phyloP scores from a whole-genome alignment of 2,113 vertebrate genomes.

The Eurystomus gularis region DNA sequence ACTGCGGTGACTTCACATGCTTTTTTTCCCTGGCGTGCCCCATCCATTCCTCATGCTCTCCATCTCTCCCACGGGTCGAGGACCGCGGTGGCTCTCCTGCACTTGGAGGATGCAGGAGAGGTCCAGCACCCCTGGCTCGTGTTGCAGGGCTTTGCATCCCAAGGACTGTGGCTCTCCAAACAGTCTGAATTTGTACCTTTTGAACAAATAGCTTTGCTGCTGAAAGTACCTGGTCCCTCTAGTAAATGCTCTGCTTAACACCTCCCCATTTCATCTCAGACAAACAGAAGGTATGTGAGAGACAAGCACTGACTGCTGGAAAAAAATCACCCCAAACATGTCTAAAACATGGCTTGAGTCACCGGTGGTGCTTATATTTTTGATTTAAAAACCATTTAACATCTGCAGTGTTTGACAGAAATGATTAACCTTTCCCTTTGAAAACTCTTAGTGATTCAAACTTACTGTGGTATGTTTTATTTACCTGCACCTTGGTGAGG shows the following conservation, averaged over 20 bases:
- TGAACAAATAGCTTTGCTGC: neutral
- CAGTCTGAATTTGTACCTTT: neutral
- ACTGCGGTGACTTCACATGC: neutral
- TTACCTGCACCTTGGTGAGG: slow-evolving; percentile 46
- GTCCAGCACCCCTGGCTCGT: neutral
- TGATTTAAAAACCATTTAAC: slow-evolving; percentile 50
- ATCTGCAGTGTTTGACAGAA: slow-evolving; percentile 47
- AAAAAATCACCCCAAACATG: slow-evolving; percentile 1
- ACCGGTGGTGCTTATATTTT: neutral
- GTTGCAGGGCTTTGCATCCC: slow-evolving; percentile 1
- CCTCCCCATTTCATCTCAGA: neutral
- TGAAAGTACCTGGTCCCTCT: neutral
- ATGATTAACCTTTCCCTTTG: slow-evolving; percentile 41
- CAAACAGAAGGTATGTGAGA: neutral
- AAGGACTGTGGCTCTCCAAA: neutral
- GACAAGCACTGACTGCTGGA: neutral
- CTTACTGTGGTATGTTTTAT: slow-evolving; percentile 15
- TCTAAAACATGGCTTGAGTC: neutral
- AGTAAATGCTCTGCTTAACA: neutral
- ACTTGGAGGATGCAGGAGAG: neutral
- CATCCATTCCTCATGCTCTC: neutral
- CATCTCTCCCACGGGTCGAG: neutral
- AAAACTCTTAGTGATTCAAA: slow-evolving; percentile 48
- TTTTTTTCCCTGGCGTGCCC: neutral
- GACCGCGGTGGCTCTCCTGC: fast-evolving